Conservation (phyloP, 2,888 invertebrate species). For the Eristalis arbustorum region DNA sequence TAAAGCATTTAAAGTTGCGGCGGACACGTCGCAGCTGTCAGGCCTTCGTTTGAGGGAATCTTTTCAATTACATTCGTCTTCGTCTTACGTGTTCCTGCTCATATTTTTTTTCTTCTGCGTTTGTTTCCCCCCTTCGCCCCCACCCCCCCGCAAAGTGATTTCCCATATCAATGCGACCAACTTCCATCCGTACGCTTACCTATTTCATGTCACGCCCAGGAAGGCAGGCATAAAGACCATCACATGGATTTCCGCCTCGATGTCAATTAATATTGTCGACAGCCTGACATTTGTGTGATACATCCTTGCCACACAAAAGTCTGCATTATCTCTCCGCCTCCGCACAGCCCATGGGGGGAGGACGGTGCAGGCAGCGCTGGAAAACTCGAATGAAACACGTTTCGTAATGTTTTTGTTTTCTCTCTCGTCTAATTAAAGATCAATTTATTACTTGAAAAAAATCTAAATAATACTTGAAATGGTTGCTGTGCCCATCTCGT, state of each 20-base stretch:
- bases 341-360: neutral
- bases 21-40: conserved; percentile 7
- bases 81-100: too few species aligned
- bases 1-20: neutral
- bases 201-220: conserved; percentile 47
- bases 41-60: neutral
- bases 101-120: too few species aligned
- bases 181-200: conserved; percentile 27
- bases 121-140: too few species aligned
- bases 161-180: conserved; percentile 34
- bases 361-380: neutral
- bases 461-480: conserved; percentile 57
- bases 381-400: conserved; percentile 5
- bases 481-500: neutral
- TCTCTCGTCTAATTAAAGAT: conserved; percentile 52
- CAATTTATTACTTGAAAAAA: conserved; percentile 59
- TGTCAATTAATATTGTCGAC: conserved; percentile 55
- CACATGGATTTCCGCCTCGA: conserved; percentile 24
- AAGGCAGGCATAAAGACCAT: neutral
- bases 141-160: conserved; percentile 19
- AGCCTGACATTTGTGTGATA: conserved; percentile 32
- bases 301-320: neutral
- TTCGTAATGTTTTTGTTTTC: neutral
- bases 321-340: neutral
- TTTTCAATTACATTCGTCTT: too few species aligned